Evolutionary conservation across 2,797 vertebrate species (phyloP), one percentile per base, ranked within the genome.

Genomic region (Enteromius argenteus): DNA sequence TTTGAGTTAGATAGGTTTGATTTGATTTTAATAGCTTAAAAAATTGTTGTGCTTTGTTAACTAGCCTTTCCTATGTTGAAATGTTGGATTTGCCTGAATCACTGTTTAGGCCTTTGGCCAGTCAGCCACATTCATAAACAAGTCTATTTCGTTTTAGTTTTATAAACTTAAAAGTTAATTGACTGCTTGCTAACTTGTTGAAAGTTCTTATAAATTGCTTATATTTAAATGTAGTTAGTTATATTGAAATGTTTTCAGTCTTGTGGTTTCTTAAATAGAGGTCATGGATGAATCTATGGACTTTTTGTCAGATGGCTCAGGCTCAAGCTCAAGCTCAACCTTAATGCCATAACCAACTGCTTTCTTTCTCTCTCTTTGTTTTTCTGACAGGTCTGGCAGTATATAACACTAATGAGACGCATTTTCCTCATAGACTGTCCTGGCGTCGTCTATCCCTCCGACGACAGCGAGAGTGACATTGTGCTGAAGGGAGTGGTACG

Each of bases 341-440:
- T 32, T 62, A 19, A 13, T 37, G 56, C n/a, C 44, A 42, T 66
- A 66, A 53, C 17, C 15, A 37, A 66, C 32, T 4, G 11, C 62
- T 83, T 83, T 67, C 9, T 15, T 9, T 67, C 66, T 42, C 42
- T 42, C 42, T 42, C 42, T 15, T 60, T 27, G 13, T 53, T n/a
- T 64, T 64, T 7, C 62, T 19, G 44, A 53, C 32, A 99, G 98
- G 98, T 99, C 80, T 99, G 98, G 98, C 98, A 99, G 30, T 99
- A 99, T 89, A 99, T 99, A 85, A 99, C 98, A 14, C 85, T 99
- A 91, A 99, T 99, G 98, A 94, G 97, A 7, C 94, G 97, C 35
- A 99, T 99, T 90, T 99, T 99, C 88, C 96, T 99, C 83, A 99
- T 99, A 0, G 98, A 99, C 92, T 99, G 98, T 84, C 98, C 98